Percentiles rank a stretch among this genome's conserved stretches.
phyloP scores from a whole-genome alignment of 1,140 invertebrate species.

The Brachionus koreanus region DNA sequence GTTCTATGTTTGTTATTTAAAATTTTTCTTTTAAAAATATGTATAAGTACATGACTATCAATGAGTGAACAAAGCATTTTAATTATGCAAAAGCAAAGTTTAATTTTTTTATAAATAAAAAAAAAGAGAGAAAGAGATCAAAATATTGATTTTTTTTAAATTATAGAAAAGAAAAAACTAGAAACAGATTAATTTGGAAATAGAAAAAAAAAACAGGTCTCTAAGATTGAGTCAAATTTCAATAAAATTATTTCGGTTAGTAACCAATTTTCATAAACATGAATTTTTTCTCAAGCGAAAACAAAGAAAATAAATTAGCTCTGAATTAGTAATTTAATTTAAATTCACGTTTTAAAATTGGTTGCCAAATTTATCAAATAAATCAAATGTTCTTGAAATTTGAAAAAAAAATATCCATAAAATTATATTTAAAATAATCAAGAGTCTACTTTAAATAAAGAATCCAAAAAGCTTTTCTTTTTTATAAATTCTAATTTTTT shows the following conservation, averaged over 20 bases:
- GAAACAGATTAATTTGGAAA: background rate
- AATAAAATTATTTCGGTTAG: background rate
- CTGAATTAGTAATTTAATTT: too few species aligned
- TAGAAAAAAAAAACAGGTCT: background rate
- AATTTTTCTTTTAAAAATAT: background rate
- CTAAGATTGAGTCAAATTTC: background rate
- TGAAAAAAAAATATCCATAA: too few species aligned
- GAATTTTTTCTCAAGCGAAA: background rate
- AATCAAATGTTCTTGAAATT: too few species aligned
- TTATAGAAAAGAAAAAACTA: background rate
- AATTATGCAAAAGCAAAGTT: conserved; percentile 31
- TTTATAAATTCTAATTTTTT: background rate
- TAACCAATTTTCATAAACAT: background rate
- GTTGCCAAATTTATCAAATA: too few species aligned
- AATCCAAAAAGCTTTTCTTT: background rate
- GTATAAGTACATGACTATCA: background rate
- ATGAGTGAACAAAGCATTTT: background rate
- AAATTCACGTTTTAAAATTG: too few species aligned
- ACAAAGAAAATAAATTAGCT: background rate
- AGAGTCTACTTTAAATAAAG: background rate
- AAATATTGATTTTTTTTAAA: conserved; percentile 18
- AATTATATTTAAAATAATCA: background rate
- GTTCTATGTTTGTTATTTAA: background rate
- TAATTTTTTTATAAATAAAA: conserved; percentile 12
- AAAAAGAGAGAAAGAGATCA: background rate